Conservation (phyloP, 2,113 vertebrate genomes). For the Entelurus aequoreus region DNA sequence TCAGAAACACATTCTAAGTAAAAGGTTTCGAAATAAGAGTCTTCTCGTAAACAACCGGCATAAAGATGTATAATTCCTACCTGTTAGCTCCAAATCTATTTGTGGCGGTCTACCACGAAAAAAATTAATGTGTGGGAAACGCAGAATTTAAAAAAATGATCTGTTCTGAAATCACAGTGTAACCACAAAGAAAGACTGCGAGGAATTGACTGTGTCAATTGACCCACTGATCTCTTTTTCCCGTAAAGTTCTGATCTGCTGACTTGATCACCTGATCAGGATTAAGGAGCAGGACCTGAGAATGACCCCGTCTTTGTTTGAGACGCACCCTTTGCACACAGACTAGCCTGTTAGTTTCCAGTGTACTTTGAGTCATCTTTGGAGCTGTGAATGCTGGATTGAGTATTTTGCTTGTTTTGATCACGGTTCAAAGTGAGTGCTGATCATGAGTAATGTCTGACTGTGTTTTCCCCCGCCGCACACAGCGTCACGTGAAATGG, state of each 20-base stretch:
- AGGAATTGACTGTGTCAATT: conserved; percentile 4
- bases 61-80: too few species aligned
- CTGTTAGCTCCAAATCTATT: too few species aligned
- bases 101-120: too few species aligned
- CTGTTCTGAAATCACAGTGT: conserved; percentile 1
- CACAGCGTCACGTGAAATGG: conserved; percentile 42
- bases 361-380: background rate
- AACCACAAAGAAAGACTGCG: conserved; percentile 9
- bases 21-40: too few species aligned
- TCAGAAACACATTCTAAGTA: too few species aligned
- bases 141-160: background rate
- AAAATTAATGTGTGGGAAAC: too few species aligned
- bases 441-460: conserved; percentile 8
- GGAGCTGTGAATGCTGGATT: background rate
- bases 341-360: background rate
- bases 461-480: background rate
- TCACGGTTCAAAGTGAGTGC: background rate
- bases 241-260: conserved; percentile 17
- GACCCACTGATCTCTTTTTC: conserved; percentile 52
- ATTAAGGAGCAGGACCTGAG: conserved; percentile 35
- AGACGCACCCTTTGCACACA: conserved; percentile 16
- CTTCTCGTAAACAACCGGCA: too few species aligned
- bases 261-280: conserved; percentile 44
- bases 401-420: background rate
- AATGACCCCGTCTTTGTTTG: conserved; percentile 21